Evolutionary conservation across 2,113 vertebrate genomes (phyloP).

Genomic region (Epinephelus cyanopodus): DNA sequence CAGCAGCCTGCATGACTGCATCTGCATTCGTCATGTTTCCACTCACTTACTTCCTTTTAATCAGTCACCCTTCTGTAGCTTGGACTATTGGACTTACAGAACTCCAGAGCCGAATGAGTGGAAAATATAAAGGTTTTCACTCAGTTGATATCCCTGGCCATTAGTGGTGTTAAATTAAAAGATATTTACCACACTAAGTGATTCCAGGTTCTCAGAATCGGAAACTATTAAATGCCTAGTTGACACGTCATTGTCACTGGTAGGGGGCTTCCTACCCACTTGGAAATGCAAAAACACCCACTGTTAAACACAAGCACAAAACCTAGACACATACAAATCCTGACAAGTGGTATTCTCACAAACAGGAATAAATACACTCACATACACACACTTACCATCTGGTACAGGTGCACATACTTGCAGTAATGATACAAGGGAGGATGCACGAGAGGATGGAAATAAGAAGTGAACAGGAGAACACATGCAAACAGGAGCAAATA

Average conservation of each 20-base stretch:
- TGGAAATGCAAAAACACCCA: slow-evolving; percentile 19
- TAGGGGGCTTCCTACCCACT: slow-evolving; percentile 7
- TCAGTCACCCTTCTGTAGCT: not conserved
- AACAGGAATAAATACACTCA: slow-evolving; percentile 4
- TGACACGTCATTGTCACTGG: slow-evolving; percentile 25
- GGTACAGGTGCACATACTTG: slow-evolving; percentile 1
- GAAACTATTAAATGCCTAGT: slow-evolving; percentile 6
- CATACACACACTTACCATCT: slow-evolving; percentile 39
- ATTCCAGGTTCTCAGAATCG: slow-evolving; percentile 20
- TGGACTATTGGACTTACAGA: not conserved
- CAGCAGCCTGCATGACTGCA: not conserved
- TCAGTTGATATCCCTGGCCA: slow-evolving; percentile 4
- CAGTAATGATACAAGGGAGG: slow-evolving; percentile 1
- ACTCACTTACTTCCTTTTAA: not conserved
- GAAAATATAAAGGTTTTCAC: slow-evolving; percentile 2
- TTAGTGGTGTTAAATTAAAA: slow-evolving; percentile 33
- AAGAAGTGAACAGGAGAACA: not conserved
- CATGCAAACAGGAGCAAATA: slow-evolving; percentile 13
- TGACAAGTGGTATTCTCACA: not conserved
- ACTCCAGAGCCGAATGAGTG: slow-evolving; percentile 1
- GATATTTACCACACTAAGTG: slow-evolving; percentile 21
- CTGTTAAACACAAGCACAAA: not conserved
- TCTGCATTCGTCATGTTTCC: not conserved
- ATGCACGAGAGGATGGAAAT: slow-evolving; percentile 9
- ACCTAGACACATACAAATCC: not conserved